Evolutionary conservation across 2,113 vertebrate genomes (phyloP), one percentile per base, ranked within the genome.

Genomic region (Merops nubicus): DNA sequence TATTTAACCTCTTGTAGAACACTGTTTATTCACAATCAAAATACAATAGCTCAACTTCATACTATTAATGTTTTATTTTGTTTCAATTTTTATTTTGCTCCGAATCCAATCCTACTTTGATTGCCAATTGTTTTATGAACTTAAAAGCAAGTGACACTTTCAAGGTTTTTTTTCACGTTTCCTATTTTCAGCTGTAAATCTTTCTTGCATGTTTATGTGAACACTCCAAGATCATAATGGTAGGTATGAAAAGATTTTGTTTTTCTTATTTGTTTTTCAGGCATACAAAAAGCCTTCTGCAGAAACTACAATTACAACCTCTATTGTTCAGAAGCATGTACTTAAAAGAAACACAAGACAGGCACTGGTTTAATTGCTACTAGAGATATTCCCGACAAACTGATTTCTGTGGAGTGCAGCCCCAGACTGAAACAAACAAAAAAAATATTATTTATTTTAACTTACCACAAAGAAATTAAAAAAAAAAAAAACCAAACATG

Each of bases 241-340:
- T 59, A 84, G 75, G 63, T 90, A 63, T 84, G 79, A 93, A 70
- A 67, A 93, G 33, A 38, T 59, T 96, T 94, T 93, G 50, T 62
- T 94, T 80, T 88, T 77, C 82, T 38, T 90, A 56, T 76, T 93
- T 92, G 81, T 81, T 94, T 96, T 91, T 77, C 85, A 93, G 82
- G 31, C 79, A 60, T 29, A 60, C 54, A 63, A 65, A 91, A 94
- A 59, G 23, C 12, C 50, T 91, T 80, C 72, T 86, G 62, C 6
- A 92, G 47, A 91, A 96, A 93, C 85, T 83, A 86, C 72, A 96
- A 90, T 97, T 95, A 91, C 59, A 80, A 59, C 38, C 34, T 90
- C 65, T 95, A 86, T 96, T 96, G 79, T 96, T 95, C 82, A 77
- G 76, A 93, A 67, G 42, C 67, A 40, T 18, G 40, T 86, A 77